Evolutionary conservation across 2,888 invertebrate species (phyloP), one percentile per base, ranked within the genome.

Genomic region (Allacma fusca): DNA sequence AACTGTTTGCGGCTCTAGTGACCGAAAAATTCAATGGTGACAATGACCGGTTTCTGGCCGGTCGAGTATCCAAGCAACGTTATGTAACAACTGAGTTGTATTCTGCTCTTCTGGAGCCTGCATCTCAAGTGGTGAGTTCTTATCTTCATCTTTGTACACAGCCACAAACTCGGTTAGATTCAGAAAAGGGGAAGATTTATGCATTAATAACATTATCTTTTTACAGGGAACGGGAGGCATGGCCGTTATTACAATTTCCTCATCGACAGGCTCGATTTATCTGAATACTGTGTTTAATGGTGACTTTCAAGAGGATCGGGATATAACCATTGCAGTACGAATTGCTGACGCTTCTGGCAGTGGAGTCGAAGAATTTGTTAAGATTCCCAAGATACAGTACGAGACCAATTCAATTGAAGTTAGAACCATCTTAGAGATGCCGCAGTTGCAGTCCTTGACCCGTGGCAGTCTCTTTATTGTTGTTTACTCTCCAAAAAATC

Each of bases 221-320:
- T 77, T 24, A 7, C 65, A 84, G 84, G 93, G 89, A 84, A 91
- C 89, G 84, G 94, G 94, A 85, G 96, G 94, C 0, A 95, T 95
- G 0, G 95, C 95, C 0, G 92, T 95, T 43, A 92, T 96, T 0
- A 93, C 94, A 0, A 93, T 93, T 0, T 92, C 91, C 0, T 91
- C 93, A 0, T 81, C 84, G 9, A 83, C 85, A 7, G 94, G 95
- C 0, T 93, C 93, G 44, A 90, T 95, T 78, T 93, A 95, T 86
- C 86, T 95, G 57, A 93, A 93, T 0, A 87, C 95, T 2, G 90
- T 94, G 0, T 94, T 94, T 86, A 94, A 94, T 85, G 95, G 95
- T 13, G 89, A 95, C 1, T 94, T 95, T 72, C 75, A 80, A 59
- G 83, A 84, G 76, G 84, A 84, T 69, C 75, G 83, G 67, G 83